Evolutionary conservation across 1,140 invertebrate species (phyloP), one percentile per base, ranked within the genome.

Genomic region (Heliconius hermathena): DNA sequence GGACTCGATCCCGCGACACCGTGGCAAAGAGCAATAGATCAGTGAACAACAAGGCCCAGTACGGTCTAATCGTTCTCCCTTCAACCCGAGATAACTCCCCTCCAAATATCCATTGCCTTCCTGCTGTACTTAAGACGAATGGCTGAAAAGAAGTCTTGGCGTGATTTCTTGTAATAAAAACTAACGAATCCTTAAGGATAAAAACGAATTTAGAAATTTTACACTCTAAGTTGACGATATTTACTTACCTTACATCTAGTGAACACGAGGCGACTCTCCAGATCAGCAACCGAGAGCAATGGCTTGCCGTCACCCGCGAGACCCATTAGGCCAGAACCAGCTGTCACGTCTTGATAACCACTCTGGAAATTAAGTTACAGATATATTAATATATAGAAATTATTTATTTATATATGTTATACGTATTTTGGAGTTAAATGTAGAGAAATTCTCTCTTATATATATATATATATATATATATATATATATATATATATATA

Each of bases 41-140:
- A 78, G 96, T 97, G 87, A 98, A 97, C 4, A 98, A 94, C 72
- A 98, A 92, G 2, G 97, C 97, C 97, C 98, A 98, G 84, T 97
- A 98, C 1, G 97, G 97, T 80, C 97, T 95, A 18, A 97, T 95
- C 13, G 97, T 96, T n/a, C 97, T 95, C 1, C 97, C 97, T 94
- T 98, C 97, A 1, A 98, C 97, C 77, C 97, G 96, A 13, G 96
- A 96, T 26, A 98, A 89, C 81, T 98, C 97, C 2, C 97, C 97
- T 18, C 97, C 97, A 82, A 98, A 98, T 71, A 98, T 97, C 97
- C 97, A 98, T 92, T 98, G 97, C 78, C 98, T 95, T 9, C 97
- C 97, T 60, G 97, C 97, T 83, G 97, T 96, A 85, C 96, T 97
- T 89, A 98, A 94, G 33, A 97, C 96, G 89, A 98, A 98, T 71